Conservation (phyloP, 2,113 vertebrate genomes). For the Vidua macroura region DNA sequence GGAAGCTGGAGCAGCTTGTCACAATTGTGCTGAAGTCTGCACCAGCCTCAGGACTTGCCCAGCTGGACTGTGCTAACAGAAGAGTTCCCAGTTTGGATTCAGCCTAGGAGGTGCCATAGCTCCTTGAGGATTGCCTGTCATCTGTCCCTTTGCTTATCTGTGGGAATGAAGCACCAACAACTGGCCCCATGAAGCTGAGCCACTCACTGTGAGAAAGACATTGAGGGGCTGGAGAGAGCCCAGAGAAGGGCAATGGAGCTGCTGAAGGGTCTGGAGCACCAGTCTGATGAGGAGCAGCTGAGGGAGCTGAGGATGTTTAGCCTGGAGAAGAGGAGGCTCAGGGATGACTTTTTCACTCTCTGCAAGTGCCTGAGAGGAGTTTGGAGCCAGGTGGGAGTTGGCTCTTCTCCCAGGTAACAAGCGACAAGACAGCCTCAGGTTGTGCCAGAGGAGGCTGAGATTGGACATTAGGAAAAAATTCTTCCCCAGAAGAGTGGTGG, state of each 20-base stretch:
- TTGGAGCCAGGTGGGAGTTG: not conserved
- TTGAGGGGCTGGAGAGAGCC: not conserved
- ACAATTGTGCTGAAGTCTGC: not conserved
- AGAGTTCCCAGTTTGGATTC: not conserved
- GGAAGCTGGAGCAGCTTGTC: not conserved
- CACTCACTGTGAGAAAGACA: not conserved
- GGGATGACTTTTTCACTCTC: not conserved
- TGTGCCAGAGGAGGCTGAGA: not conserved
- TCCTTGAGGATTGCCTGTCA: not conserved
- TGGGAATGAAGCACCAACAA: not conserved
- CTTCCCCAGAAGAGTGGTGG: not conserved
- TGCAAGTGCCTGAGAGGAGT: not conserved
- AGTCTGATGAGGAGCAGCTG: not conserved
- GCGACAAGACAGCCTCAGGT: accelerated
- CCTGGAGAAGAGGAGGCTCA: not conserved
- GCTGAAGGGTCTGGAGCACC: not conserved
- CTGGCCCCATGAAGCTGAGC: not conserved
- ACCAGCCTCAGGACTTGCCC: not conserved
- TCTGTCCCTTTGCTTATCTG: not conserved
- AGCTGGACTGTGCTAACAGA: not conserved
- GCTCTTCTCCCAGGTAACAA: not conserved
- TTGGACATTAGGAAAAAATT: not conserved
- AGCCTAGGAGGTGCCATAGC: not conserved
- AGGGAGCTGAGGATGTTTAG: not conserved
- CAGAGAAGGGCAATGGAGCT: not conserved